phyloP scores from a whole-genome alignment of 2,797 vertebrate species.

The Knipowitschia caucasica region DNA sequence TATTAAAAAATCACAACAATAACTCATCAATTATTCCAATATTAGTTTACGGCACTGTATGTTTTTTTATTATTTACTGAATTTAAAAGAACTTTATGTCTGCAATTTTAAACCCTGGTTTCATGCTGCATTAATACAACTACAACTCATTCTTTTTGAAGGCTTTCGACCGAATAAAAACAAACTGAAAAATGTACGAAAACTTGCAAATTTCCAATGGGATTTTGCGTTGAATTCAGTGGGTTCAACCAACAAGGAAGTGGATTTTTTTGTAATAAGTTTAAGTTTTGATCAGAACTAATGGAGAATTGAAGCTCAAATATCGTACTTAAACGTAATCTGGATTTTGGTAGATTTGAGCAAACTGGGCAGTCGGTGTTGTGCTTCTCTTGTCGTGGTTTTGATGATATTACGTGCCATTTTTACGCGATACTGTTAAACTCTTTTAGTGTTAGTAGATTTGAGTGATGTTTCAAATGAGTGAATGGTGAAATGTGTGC shows the following conservation, averaged over 20 bases:
- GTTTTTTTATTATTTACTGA: background rate
- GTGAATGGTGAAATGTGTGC: constrained; percentile 39
- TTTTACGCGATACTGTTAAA: constrained; percentile 69
- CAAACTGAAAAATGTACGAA: background rate
- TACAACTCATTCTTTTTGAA: background rate
- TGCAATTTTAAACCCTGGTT: constrained; percentile 45
- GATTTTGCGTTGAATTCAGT: background rate
- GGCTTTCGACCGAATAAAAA: constrained; percentile 1
- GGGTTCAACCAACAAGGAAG: constrained; percentile 10
- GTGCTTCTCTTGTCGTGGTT: constrained; percentile 57
- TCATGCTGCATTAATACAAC: constrained; percentile 52
- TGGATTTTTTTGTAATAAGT: constrained; percentile 14
- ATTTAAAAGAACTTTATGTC: background rate
- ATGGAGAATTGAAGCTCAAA: constrained; percentile 10
- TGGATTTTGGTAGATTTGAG: constrained; percentile 1
- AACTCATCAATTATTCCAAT: too few relatives aligned
- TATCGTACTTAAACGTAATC: background rate
- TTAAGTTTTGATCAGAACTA: constrained; percentile 6
- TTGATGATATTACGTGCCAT: constrained; percentile 53
- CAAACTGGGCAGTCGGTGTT: constrained; percentile 50
- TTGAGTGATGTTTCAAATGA: constrained; percentile 49
- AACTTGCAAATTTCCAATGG: background rate
- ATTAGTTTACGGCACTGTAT: too few relatives aligned
- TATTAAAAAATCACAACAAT: too few relatives aligned
- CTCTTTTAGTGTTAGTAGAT: constrained; percentile 58